These are phyloP conservation scores for Smittia sp. DNA, from an alignment of 2,888 invertebrate species.

Conservation along the genomic window DNA sequence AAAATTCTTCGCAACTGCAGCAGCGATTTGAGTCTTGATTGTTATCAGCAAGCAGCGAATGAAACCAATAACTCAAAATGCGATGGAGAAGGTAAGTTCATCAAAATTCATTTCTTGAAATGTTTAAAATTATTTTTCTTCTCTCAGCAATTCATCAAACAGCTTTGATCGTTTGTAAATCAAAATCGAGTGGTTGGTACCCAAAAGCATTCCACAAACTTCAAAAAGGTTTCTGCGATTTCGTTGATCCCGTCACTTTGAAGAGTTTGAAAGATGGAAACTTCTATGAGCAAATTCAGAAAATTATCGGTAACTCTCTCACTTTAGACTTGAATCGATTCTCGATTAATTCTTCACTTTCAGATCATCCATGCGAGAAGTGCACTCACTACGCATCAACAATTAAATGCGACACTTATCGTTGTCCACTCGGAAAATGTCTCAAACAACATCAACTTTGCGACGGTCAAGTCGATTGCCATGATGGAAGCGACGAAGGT, in stretches of 20 bases:
- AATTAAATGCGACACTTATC: slow-evolving; percentile 53
- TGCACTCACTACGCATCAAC: slow-evolving; percentile 53
- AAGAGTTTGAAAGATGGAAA: slow-evolving; percentile 44
- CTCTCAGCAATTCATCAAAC: slow-evolving; percentile 14
- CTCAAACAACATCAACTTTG: slow-evolving; percentile 60
- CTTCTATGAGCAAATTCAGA: slow-evolving; percentile 47
- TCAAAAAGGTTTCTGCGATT: slow-evolving; percentile 54
- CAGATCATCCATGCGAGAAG: slow-evolving; percentile 47
- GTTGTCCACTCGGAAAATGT: slow-evolving; percentile 71
- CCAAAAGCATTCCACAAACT: slow-evolving; percentile 67
- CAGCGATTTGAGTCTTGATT: background rate
- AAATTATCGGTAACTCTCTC: slow-evolving; percentile 47
- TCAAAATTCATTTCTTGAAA: slow-evolving; percentile 39
- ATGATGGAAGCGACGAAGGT: slow-evolving; percentile 67
- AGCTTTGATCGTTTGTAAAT: slow-evolving; percentile 40
- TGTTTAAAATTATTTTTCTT: slow-evolving; percentile 38
- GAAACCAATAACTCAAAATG: slow-evolving; percentile 35
- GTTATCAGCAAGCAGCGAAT: background rate
- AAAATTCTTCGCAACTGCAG: background rate
- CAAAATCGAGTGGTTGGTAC: slow-evolving; percentile 62
- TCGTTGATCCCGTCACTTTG: slow-evolving; percentile 46
- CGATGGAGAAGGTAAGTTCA: slow-evolving; percentile 30
- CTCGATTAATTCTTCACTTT: background rate
- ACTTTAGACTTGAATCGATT: background rate
- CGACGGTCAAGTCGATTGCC: slow-evolving; percentile 67